These are phyloP conservation scores for Nasonia oneida DNA, from an alignment of 2,888 invertebrate species.

Conservation along the genomic window DNA sequence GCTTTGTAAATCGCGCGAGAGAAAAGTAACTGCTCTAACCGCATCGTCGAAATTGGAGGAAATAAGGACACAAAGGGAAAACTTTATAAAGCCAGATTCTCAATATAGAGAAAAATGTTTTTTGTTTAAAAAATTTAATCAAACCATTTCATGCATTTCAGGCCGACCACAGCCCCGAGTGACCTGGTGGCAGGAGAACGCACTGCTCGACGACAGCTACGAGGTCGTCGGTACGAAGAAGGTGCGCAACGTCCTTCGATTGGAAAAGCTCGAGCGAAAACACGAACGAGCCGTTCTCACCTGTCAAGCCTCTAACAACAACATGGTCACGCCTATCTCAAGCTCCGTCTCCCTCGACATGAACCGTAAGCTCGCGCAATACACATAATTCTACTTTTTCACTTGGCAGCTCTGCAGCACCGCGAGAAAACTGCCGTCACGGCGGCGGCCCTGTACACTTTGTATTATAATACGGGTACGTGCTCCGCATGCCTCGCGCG, in stretches of 20 bases:
- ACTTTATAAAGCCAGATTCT: not conserved
- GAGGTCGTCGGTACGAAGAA: constrained; percentile 84
- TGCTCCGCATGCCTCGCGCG: not conserved
- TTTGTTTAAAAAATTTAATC: not conserved
- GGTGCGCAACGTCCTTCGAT: constrained; percentile 86
- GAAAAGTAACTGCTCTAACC: not conserved
- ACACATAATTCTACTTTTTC: not conserved
- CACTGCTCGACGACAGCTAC: constrained; percentile 85
- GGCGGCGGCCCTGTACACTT: not conserved
- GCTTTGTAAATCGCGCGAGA: not conserved
- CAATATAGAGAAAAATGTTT: not conserved
- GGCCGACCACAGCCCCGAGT: constrained; percentile 88
- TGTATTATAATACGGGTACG: not conserved
- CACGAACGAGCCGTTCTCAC: constrained; percentile 85
- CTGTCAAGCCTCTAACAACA: constrained; percentile 88
- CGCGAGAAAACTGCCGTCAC: not conserved
- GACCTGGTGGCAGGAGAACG: constrained; percentile 89
- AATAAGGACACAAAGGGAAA: not conserved
- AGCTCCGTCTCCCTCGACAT: constrained; percentile 86
- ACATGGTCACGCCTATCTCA: constrained; percentile 85
- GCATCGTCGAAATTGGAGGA: not conserved
- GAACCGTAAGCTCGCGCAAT: constrained; percentile 83
- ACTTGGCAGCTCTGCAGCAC: not conserved
- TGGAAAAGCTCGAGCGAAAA: constrained; percentile 85
- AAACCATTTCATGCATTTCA: constrained; percentile 72